Evolutionary conservation across 2,113 vertebrate genomes (phyloP).

Genomic region (Corythornis madagascariensis): DNA sequence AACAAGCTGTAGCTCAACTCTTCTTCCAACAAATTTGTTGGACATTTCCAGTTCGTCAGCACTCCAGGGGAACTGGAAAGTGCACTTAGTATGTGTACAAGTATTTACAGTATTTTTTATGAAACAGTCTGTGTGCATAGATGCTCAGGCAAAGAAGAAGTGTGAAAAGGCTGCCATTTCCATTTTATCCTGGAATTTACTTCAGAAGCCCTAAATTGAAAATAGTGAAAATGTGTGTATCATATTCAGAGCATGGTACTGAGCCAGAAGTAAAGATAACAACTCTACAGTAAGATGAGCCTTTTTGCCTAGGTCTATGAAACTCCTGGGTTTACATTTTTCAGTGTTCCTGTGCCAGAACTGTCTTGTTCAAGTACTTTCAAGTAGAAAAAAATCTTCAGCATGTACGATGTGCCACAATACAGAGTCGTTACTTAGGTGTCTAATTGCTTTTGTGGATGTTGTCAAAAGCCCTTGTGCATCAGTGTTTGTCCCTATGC

Average conservation of each 20-base stretch:
- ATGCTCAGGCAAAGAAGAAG: not conserved
- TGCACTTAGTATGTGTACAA: not conserved
- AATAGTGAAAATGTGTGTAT: not conserved
- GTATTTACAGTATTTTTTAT: not conserved
- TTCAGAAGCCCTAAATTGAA: not conserved
- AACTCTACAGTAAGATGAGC: not conserved
- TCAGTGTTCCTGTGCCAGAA: not conserved
- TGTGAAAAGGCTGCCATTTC: not conserved
- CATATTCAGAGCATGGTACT: not conserved
- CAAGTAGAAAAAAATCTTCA: not conserved
- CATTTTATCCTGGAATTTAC: not conserved
- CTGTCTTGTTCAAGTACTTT: not conserved
- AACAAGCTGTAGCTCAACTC: not conserved
- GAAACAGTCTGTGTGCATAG: not conserved
- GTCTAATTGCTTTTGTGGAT: not conserved
- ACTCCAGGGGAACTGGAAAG: not conserved
- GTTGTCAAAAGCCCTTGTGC: not conserved
- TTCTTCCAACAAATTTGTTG: not conserved
- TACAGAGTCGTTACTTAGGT: not conserved
- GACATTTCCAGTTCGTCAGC: not conserved
- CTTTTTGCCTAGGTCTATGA: not conserved
- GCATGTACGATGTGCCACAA: not conserved
- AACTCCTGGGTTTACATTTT: not conserved
- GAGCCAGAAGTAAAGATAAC: not conserved
- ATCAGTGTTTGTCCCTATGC: not conserved